These are phyloP conservation scores for Acridotheres tristis DNA, from an alignment of 2,797 vertebrate species.

Conservation along the genomic window DNA sequence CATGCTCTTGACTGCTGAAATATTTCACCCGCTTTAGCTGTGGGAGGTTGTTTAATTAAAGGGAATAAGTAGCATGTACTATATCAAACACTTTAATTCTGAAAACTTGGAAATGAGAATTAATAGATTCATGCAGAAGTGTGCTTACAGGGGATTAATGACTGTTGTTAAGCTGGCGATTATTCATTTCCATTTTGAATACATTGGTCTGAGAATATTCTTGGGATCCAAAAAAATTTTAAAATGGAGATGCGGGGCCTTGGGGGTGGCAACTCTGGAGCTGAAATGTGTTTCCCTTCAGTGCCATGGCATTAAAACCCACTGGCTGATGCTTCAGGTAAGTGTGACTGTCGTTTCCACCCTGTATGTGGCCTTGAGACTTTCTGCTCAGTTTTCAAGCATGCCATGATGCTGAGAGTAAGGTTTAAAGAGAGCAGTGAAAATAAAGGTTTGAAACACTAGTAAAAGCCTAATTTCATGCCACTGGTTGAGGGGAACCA, in stretches of 20 bases:
- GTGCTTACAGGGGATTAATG: constrained; percentile 33
- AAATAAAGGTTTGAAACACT: neutral
- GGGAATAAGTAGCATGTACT: constrained; percentile 29
- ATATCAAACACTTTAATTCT: constrained; percentile 63
- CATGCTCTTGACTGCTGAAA: constrained; percentile 32
- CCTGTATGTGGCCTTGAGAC: accelerated
- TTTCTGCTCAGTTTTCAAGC: neutral
- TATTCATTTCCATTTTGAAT: constrained; percentile 66
- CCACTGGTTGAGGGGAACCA: neutral
- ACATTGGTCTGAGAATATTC: neutral
- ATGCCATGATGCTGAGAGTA: neutral
- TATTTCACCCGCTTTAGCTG: constrained; percentile 12
- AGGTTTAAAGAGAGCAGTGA: neutral
- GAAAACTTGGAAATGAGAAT: constrained; percentile 66
- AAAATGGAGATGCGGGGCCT: neutral
- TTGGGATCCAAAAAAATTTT: neutral
- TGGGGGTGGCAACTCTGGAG: neutral
- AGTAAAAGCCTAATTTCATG: neutral
- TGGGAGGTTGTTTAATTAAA: constrained; percentile 69
- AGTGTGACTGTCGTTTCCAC: neutral
- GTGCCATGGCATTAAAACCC: neutral
- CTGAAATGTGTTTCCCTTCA: constrained; percentile 30
- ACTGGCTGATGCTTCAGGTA: neutral
- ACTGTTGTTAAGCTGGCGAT: constrained; percentile 39
- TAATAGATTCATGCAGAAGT: constrained; percentile 49